A percentile compares a stretch with the other conserved stretches of the same genome.
Evolutionary conservation across 2,113 vertebrate genomes (phyloP).

Genomic region (Pollimyrus isidori): DNA sequence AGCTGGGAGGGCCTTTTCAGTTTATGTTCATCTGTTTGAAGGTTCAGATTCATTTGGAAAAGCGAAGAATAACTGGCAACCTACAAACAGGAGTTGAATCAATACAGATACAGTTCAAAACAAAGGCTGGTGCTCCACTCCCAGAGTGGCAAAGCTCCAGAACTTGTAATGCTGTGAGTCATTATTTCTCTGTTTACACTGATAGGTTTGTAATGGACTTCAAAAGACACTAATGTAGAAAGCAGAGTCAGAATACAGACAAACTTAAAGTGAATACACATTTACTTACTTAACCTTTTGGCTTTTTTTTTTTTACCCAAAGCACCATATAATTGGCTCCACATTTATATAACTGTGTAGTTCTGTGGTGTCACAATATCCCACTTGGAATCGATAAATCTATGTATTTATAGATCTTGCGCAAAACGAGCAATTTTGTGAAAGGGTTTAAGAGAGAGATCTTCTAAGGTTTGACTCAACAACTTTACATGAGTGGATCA

Average conservation of each 20-base stretch:
- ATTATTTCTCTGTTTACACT: constrained; percentile 5
- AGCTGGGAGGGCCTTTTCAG: neutral
- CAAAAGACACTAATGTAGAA: neutral
- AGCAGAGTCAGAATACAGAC: neutral
- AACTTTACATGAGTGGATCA: neutral
- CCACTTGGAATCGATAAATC: neutral
- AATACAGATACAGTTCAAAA: neutral
- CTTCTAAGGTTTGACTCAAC: neutral
- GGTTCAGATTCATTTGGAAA: neutral
- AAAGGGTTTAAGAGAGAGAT: neutral
- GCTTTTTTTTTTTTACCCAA: neutral
- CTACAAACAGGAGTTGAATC: neutral
- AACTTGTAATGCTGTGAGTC: neutral
- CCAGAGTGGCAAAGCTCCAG: neutral
- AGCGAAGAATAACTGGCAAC: neutral
- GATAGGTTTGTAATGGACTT: neutral
- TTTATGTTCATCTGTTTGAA: neutral
- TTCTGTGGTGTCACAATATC: neutral
- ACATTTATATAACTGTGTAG: neutral
- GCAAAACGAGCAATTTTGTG: neutral
- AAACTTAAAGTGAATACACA: neutral
- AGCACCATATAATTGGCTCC: neutral
- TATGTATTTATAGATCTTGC: neutral
- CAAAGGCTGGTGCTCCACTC: neutral
- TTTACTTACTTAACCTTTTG: neutral